Conservation (phyloP, 2,797 vertebrate species). For the Caiman crocodilus region DNA sequence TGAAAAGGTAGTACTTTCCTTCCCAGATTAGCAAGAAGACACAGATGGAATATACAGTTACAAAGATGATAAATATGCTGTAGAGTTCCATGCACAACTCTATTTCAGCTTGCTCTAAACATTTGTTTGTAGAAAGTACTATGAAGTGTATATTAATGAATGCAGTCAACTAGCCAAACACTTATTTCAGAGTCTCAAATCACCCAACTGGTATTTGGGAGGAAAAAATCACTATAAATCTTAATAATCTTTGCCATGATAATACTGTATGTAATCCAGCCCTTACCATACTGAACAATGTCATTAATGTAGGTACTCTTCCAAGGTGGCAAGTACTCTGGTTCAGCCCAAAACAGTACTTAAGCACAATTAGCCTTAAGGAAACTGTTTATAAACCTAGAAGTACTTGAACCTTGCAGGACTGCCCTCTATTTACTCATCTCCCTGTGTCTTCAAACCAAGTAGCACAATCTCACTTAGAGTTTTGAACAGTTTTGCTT, state of each 20-base stretch:
- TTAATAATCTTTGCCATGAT: background rate
- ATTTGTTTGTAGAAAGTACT: background rate
- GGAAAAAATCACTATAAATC: constrained; percentile 15
- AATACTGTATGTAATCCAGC: background rate
- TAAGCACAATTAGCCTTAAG: constrained; percentile 38
- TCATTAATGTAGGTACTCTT: background rate
- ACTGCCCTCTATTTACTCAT: constrained; percentile 19
- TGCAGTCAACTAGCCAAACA: background rate
- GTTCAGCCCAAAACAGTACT: constrained; percentile 13
- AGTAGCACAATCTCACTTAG: background rate
- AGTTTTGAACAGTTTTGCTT: background rate
- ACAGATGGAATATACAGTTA: background rate
- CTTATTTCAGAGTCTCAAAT: background rate
- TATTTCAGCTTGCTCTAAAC: constrained; percentile 7
- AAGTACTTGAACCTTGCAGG: constrained; percentile 32
- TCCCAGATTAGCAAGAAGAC: background rate
- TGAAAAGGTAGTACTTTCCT: background rate
- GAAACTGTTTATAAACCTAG: background rate
- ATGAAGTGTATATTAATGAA: background rate
- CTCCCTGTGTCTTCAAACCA: background rate
- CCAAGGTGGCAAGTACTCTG: constrained; percentile 21
- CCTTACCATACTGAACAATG: constrained; percentile 29
- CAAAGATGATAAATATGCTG: background rate
- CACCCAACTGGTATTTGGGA: background rate
- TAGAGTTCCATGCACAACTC: background rate